Conservation (phyloP, 2,113 vertebrate species). For the Oryzias celebensis region DNA sequence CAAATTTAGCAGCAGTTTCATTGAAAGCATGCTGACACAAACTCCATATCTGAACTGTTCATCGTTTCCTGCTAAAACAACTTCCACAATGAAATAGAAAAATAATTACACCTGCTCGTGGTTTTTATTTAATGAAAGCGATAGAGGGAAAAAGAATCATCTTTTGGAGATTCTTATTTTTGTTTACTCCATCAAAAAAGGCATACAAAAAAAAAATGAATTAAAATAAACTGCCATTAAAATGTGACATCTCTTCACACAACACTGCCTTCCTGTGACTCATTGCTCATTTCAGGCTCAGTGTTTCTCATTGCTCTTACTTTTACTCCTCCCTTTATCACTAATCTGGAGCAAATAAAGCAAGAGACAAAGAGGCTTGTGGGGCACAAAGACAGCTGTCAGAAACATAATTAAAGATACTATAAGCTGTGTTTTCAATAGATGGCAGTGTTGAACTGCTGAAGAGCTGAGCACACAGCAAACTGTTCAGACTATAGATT, state of each 20-base stretch:
- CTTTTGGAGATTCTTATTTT: too few species aligned
- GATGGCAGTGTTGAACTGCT: constrained; percentile 64
- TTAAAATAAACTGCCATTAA: background rate
- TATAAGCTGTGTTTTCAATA: constrained; percentile 45
- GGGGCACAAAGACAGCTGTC: constrained; percentile 17
- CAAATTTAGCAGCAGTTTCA: constrained; percentile 10
- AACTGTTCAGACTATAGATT: constrained; percentile 37
- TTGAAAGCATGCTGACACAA: background rate
- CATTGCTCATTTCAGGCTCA: constrained; percentile 6
- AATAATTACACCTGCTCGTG: too few species aligned
- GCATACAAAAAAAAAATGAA: too few species aligned
- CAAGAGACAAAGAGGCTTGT: constrained; percentile 3
- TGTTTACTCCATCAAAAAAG: too few species aligned
- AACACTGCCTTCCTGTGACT: constrained; percentile 4
- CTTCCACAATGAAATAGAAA: too few species aligned
- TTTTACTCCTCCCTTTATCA: background rate
- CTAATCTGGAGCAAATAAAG: background rate
- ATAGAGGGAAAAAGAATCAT: too few species aligned
- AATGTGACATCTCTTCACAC: constrained; percentile 2
- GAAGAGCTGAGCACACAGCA: constrained; percentile 26
- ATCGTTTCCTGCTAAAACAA: too few species aligned
- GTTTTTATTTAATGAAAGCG: too few species aligned
- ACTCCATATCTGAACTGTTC: background rate
- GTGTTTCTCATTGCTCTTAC: constrained; percentile 9
- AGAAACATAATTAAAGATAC: constrained; percentile 18